A percentile compares a stretch with the other conserved stretches of the same genome.
phyloP scores from a whole-genome alignment of 2,113 vertebrate genomes.

The Cynocephalus volans region DNA sequence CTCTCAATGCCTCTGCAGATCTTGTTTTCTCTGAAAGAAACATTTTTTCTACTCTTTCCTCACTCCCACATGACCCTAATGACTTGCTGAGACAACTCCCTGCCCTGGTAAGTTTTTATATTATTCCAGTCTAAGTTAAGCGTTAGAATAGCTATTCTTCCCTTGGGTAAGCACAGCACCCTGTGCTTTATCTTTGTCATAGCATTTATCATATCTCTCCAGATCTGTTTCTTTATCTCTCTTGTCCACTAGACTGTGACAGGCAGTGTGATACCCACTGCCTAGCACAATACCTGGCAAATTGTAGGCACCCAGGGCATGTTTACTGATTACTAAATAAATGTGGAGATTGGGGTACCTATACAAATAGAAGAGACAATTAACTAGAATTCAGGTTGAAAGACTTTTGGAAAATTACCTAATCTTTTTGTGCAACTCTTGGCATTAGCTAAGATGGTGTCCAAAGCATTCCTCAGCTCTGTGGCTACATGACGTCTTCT shows the following conservation, averaged over 20 bases:
- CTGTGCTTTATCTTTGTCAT: background rate
- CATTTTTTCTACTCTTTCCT: background rate
- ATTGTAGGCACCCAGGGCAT: background rate
- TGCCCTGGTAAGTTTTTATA: background rate
- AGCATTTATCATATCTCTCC: background rate
- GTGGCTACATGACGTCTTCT: background rate
- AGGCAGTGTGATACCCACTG: background rate
- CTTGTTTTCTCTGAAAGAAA: background rate
- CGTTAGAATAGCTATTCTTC: background rate
- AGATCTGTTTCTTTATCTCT: background rate
- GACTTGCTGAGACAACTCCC: too few relatives aligned
- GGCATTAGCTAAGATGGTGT: background rate
- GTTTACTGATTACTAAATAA: background rate
- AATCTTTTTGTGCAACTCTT: background rate
- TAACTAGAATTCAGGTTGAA: background rate
- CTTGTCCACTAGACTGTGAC: too few relatives aligned
- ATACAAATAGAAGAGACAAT: background rate
- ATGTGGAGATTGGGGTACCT: background rate
- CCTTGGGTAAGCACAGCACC: rapidly evolving
- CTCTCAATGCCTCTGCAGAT: background rate
- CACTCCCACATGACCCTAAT: background rate
- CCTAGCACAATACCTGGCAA: background rate
- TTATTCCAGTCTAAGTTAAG: too few relatives aligned
- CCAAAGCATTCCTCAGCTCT: background rate
- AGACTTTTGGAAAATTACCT: background rate